Conservation (phyloP, 2,888 invertebrate species). For the Chrysolina americana region DNA sequence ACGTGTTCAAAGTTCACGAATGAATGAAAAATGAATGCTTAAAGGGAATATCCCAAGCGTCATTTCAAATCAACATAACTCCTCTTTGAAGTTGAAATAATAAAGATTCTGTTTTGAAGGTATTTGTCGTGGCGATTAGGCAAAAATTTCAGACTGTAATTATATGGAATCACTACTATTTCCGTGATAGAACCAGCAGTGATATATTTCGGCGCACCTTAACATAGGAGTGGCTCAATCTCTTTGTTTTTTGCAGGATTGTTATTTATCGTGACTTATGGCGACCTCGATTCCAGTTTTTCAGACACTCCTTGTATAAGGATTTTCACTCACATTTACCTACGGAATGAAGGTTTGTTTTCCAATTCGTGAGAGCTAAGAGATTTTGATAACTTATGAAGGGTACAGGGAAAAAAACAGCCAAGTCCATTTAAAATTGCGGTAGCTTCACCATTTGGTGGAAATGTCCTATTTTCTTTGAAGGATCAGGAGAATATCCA, state of each 20-base stretch:
- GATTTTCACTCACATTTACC: neutral
- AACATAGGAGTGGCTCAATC: slow-evolving; percentile 24
- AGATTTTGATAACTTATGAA: too few species aligned
- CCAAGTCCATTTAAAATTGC: too few species aligned
- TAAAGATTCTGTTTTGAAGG: neutral
- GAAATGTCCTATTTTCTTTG: too few species aligned
- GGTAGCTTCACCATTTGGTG: too few species aligned
- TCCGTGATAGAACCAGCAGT: neutral
- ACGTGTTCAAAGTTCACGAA: neutral
- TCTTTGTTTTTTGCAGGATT: slow-evolving; percentile 4
- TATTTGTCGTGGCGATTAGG: neutral
- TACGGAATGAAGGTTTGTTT: neutral
- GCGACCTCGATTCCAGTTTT: slow-evolving; percentile 2
- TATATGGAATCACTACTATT: neutral
- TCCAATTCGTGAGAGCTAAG: neutral
- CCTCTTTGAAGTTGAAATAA: neutral
- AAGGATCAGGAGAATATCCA: too few species aligned
- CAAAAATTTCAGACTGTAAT: neutral
- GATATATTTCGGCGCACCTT: slow-evolving; percentile 22
- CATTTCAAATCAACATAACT: neutral
- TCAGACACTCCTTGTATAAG: neutral
- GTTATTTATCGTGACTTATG: slow-evolving; percentile 4
- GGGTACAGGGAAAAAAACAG: too few species aligned
- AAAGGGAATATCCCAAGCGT: neutral
- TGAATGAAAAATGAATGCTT: neutral